Conservation (phyloP, 35 echinoderm and acorn worm species). For the Diadema setosum region DNA sequence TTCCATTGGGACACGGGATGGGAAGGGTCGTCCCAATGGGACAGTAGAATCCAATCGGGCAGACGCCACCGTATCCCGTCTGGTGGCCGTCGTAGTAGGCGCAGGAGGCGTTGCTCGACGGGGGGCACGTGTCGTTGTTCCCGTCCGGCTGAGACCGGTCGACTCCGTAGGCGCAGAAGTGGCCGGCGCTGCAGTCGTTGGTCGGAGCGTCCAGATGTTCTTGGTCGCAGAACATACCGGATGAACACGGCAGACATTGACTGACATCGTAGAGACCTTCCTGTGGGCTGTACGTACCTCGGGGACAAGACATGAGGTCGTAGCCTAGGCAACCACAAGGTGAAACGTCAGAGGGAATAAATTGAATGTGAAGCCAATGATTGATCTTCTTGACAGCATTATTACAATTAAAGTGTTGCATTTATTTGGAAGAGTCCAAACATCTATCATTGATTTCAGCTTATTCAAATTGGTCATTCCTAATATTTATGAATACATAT, state of each 20-base stretch:
- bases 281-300: constrained; percentile 85
- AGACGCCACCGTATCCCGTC: constrained; percentile 79
- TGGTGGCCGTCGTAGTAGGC: constrained; percentile 75
- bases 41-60: constrained; percentile 82
- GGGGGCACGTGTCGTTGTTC: constrained; percentile 52
- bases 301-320: constrained; percentile 77
- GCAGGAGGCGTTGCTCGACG: constrained; percentile 55
- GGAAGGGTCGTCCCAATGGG: constrained; percentile 58
- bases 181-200: constrained; percentile 45
- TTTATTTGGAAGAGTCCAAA: too few relatives aligned
- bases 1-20: constrained; percentile 64
- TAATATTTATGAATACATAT: too few relatives aligned
- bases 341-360: too few relatives aligned
- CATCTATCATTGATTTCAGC: too few relatives aligned
- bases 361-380: too few relatives aligned
- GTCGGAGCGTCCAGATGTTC: constrained; percentile 60
- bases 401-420: too few relatives aligned
- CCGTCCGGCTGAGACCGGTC: constrained; percentile 85
- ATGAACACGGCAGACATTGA: constrained; percentile 86
- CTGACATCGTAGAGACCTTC: constrained; percentile 53
- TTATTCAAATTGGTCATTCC: too few relatives aligned
- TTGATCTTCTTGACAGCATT: too few relatives aligned
- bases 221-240: constrained; percentile 80
- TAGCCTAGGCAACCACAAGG: constrained; percentile 30
- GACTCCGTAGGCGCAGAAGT: constrained; percentile 87